Evolutionary conservation across 2,113 vertebrate species (phyloP).

Genomic region (Oriolus oriolus): DNA sequence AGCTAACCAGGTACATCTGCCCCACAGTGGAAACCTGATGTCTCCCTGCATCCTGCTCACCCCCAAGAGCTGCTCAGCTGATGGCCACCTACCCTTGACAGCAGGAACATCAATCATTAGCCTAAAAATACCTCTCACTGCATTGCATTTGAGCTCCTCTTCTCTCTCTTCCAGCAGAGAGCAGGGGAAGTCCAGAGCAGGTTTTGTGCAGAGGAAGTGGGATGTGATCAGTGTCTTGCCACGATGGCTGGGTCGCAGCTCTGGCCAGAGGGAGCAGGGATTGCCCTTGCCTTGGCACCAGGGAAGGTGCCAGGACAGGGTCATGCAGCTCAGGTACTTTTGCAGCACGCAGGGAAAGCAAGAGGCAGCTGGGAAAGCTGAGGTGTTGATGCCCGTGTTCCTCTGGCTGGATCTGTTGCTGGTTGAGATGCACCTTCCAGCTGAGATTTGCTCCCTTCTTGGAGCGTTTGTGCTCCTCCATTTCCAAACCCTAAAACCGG

Average conservation of each 20-base stretch:
- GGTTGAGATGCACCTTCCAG: neutral
- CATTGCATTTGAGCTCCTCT: neutral
- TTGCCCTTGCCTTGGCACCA: neutral
- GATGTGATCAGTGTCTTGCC: neutral
- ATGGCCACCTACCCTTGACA: neutral
- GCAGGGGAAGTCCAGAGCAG: neutral
- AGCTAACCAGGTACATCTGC: neutral
- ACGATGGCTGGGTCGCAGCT: neutral
- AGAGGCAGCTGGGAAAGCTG: neutral
- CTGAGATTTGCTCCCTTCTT: neutral
- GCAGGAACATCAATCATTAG: neutral
- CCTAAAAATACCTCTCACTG: neutral
- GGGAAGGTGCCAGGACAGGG: neutral
- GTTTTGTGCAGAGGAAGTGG: neutral
- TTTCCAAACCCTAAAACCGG: neutral
- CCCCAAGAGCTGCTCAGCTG: neutral
- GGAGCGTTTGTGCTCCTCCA: neutral
- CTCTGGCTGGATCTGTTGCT: neutral
- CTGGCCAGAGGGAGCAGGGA: neutral
- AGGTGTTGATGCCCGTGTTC: neutral
- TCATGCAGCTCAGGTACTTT: neutral
- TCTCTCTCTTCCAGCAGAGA: neutral
- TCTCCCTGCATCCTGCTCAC: neutral
- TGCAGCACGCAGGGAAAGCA: neutral
- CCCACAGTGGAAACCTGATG: neutral